Percentiles rank a stretch among this genome's conserved stretches.
These are phyloP conservation scores for Entomobrya proxima DNA, from an alignment of 2,888 invertebrate species.

Conservation along the genomic window DNA sequence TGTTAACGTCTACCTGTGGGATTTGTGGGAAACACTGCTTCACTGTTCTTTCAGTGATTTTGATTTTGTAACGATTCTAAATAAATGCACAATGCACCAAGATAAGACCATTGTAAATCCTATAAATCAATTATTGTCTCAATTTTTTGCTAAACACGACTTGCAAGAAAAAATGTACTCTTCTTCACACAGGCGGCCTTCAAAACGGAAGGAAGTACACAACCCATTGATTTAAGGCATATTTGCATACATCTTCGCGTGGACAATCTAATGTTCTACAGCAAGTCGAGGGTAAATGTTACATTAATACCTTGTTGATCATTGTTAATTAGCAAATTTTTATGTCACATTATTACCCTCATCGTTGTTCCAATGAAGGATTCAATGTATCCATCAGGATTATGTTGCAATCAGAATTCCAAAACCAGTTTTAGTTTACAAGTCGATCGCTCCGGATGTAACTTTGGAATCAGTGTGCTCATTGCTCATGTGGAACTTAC, in stretches of 20 bases:
- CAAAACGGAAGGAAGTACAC: slow-evolving; percentile 50
- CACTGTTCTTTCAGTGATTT: not conserved
- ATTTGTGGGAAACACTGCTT: not conserved
- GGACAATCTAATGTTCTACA: not conserved
- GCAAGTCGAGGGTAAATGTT: too few species aligned
- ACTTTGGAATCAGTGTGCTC: too few species aligned
- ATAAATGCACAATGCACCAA: not conserved
- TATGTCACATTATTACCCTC: slow-evolving; percentile 7
- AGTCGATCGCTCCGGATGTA: slow-evolving; percentile 38
- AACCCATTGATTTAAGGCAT: not conserved
- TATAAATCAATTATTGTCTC: not conserved
- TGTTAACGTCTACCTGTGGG: not conserved
- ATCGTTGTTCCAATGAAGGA: slow-evolving; percentile 20
- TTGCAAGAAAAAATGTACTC: slow-evolving; percentile 30
- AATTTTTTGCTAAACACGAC: not conserved
- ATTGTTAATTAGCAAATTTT: not conserved
- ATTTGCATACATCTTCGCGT: slow-evolving; percentile 14
- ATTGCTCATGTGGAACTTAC: not conserved
- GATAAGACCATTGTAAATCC: not conserved
- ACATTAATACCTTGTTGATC: slow-evolving; percentile 33
- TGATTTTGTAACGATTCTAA: too few species aligned
- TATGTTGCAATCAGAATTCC: not conserved
- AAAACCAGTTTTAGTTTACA: slow-evolving; percentile 46
- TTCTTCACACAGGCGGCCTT: slow-evolving; percentile 55
- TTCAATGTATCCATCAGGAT: slow-evolving; percentile 39